Evolutionary conservation across 2,113 vertebrate species (phyloP).

Genomic region (Salvelinus sp.): DNA sequence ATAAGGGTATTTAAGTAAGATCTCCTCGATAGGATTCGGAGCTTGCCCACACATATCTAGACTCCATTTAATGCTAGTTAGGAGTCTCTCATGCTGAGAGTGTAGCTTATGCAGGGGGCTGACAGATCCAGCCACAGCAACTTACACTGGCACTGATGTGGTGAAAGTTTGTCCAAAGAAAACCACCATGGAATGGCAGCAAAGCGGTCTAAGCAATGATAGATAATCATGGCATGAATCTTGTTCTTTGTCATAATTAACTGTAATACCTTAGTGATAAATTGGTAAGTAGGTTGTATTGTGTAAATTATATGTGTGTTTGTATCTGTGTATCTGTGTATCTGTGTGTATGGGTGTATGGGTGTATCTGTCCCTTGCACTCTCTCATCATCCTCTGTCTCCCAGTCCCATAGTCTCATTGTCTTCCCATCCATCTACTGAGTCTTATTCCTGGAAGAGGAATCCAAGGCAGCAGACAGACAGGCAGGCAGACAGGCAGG

Average conservation of each 20-base stretch:
- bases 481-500: neutral
- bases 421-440: conserved; percentile 1
- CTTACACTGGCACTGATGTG: conserved; percentile 27
- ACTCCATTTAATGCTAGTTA: conserved; percentile 58
- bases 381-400: neutral
- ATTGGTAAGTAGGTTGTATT: neutral
- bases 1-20: conserved; percentile 78
- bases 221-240: neutral
- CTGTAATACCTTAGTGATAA: neutral
- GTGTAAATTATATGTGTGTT: too few species aligned
- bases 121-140: conserved; percentile 28
- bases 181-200: neutral
- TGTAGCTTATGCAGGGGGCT: conserved; percentile 35
- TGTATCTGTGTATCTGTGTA: neutral
- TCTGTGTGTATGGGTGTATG: neutral
- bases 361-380: neutral
- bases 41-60: conserved; percentile 32
- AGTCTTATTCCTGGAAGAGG: conserved; percentile 21
- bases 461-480: neutral
- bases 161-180: conserved; percentile 26
- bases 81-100: conserved; percentile 54
- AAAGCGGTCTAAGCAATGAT: too few species aligned
- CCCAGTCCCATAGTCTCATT: neutral
- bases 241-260: neutral
- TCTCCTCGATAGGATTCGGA: conserved; percentile 65